Percentiles rank a stretch among this genome's conserved stretches.
Conservation (phyloP, 2,113 vertebrate genomes). For the Bostrychus sinensis region DNA sequence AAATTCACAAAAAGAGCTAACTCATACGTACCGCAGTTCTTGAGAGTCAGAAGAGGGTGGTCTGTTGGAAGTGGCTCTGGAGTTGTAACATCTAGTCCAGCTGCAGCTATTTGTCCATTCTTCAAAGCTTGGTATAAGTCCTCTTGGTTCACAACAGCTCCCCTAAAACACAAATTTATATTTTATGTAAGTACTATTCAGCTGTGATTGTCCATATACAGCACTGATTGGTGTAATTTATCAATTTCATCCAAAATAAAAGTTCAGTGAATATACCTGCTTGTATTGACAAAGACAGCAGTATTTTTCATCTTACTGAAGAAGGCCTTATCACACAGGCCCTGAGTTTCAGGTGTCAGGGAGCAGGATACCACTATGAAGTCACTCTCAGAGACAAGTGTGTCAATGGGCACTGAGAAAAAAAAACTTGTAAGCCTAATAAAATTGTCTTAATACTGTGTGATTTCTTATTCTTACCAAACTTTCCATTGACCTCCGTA, state of each 20-base stretch:
- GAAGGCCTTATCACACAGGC: conserved; percentile 64
- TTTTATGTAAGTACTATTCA: background rate
- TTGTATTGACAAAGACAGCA: conserved; percentile 63
- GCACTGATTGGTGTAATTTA: background rate
- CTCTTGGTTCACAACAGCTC: conserved; percentile 77
- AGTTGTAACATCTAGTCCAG: conserved; percentile 72
- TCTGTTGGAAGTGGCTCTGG: conserved; percentile 79
- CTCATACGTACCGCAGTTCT: conserved; percentile 73
- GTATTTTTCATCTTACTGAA: conserved; percentile 79
- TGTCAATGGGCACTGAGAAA: conserved; percentile 71
- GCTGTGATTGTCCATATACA: no score
- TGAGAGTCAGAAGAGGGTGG: conserved; percentile 75
- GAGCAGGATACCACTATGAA: conserved; percentile 65
- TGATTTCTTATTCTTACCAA: conserved; percentile 72
- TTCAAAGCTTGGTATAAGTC: conserved; percentile 75
- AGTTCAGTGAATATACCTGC: conserved; percentile 61
- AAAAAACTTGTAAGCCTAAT: background rate
- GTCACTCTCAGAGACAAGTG: conserved; percentile 66
- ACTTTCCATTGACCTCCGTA: conserved; percentile 78
- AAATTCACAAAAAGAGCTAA: background rate
- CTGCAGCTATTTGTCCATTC: conserved; percentile 72
- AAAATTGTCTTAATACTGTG: background rate
- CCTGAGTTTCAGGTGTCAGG: conserved; percentile 69
- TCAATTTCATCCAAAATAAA: background rate
- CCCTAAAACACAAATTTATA: conserved; percentile 50